Base-by-base conservation (phyloP, 2,113 vertebrate genomes). In the Sinocyclocheilus grahami region DNA sequence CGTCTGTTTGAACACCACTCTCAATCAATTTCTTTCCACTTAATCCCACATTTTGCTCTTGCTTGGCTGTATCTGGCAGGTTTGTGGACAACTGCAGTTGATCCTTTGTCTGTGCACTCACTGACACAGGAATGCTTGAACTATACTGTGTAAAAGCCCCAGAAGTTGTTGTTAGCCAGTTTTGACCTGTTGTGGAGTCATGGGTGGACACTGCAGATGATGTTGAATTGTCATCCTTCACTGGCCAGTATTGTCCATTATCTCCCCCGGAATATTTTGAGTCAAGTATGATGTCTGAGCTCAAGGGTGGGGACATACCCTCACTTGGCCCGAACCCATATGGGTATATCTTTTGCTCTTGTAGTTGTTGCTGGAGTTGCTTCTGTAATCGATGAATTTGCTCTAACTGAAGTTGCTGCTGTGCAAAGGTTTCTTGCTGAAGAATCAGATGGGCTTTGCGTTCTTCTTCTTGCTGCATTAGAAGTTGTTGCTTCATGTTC, bases 351-450 rank as follows among this genome's bases (percentile, higher is more conserved):
- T 97, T 97, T 82, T 99, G 97, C 42, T 99, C 98, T 87, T 98
- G 96, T 51, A 99, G 92, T 90, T 99, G 98, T 85, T 97, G 95
- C 63, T 99, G 98, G 9, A 99, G 96, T 90, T 99, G 97, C 2
- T 98, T 94, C 84, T 99, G 98, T 55, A 99, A 97, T 82, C 98
- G 96, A 65, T 99, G 98, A 75, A 99, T 98, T 93, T 99, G 98
- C 75, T 98, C 96, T 30, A 99, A 94, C 72, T 99, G 98, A 78
- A 98, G 24, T 87, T 98, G 97, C 51, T 99, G 98, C 89, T 99
- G 98, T 7, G 95, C 96, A 88, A 98, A 93, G 0, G 97, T 98
- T 91, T 99, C 97, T 88, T 99, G 98, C 69, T 98, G 96, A 93
- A 98, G 97, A 91, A 99, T 96, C 85, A 97, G 96, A 72, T 99